These are phyloP conservation scores for Euschistus heros DNA, from an alignment of 1,140 invertebrate genomes.

Conservation along the genomic window DNA sequence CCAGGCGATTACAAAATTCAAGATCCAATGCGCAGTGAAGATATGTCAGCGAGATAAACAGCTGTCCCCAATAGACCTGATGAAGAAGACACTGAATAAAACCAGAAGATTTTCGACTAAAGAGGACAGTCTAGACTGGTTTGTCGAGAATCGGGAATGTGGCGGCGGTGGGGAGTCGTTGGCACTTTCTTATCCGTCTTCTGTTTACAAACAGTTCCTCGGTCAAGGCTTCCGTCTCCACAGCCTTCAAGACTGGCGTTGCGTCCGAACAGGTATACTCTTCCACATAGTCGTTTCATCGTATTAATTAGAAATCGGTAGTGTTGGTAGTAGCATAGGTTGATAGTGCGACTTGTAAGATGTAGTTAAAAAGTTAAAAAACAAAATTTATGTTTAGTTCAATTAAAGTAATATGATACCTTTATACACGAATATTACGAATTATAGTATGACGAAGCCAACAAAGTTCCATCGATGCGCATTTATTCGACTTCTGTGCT, in stretches of 20 bases:
- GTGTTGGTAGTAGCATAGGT: neutral
- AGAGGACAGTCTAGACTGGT: too few species aligned
- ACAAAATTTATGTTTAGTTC: neutral
- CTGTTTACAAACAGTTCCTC: neutral
- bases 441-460: too few species aligned
- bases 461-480: too few species aligned
- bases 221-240: neutral
- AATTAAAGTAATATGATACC: neutral
- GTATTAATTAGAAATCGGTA: neutral
- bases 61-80: neutral
- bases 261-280: neutral
- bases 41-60: neutral
- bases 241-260: neutral
- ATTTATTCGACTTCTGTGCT: too few species aligned
- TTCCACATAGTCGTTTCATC: neutral
- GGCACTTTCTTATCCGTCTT: neutral
- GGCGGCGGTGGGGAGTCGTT: neutral
- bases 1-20: neutral
- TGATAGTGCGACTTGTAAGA: neutral
- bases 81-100: neutral
- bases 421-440: too few species aligned
- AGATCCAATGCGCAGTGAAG: neutral
- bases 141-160: neutral
- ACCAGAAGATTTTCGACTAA: too few species aligned
- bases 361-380: neutral